These are phyloP conservation scores for Arrhopalites spinosus DNA, from an alignment of 2,888 invertebrate genomes.

Conservation along the genomic window DNA sequence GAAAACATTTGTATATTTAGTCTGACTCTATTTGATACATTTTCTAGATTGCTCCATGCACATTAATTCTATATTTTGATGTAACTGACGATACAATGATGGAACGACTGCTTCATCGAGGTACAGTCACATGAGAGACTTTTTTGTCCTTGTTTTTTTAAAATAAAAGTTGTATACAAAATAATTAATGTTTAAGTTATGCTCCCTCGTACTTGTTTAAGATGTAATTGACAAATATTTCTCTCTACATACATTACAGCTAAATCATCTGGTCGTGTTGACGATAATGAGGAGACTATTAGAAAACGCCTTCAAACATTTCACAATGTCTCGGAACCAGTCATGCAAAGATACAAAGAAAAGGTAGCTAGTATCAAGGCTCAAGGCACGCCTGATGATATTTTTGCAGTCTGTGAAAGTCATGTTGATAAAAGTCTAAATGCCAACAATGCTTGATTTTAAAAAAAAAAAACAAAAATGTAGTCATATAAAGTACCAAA, in stretches of 20 bases:
- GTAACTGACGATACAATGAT: constrained; percentile 78
- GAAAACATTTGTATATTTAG: background rate
- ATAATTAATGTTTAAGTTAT: too few species aligned
- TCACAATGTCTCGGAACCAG: constrained; percentile 81
- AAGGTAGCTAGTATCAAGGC: constrained; percentile 76
- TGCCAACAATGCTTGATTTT: background rate
- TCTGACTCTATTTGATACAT: constrained; percentile 18
- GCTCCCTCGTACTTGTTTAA: too few species aligned
- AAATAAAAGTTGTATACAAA: too few species aligned
- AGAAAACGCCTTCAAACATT: constrained; percentile 89
- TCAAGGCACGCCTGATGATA: constrained; percentile 74
- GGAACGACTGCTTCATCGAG: constrained; percentile 73
- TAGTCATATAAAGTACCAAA: too few species aligned
- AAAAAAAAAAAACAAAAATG: too few species aligned
- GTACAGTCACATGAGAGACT: too few species aligned
- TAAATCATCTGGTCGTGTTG: constrained; percentile 79
- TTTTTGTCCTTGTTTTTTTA: too few species aligned
- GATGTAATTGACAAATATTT: too few species aligned
- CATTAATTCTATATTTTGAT: constrained; percentile 81
- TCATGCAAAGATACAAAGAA: constrained; percentile 79
- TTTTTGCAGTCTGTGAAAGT: constrained; percentile 68
- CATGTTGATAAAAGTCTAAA: constrained; percentile 48
- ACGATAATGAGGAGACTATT: constrained; percentile 94
- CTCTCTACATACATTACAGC: too few species aligned
- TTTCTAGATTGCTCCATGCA: constrained; percentile 67